Percentiles rank a stretch among this genome's conserved stretches.
Conservation (phyloP, 23 tunicate genomes). For the Halocynthia aurantium region DNA sequence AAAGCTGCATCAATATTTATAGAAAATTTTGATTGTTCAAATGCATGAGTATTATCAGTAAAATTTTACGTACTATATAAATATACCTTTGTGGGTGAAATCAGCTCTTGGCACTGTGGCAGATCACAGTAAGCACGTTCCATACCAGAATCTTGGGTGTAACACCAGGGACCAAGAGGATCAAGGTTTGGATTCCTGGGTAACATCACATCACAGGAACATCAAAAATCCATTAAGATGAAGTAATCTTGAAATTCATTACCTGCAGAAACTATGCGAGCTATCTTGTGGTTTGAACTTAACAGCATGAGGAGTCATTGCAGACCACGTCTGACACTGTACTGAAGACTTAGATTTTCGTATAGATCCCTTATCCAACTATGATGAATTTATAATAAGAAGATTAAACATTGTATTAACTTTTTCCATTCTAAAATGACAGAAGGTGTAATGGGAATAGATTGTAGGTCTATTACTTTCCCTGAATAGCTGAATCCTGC, state of each 20-base stretch:
- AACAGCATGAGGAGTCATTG: conserved; percentile 44
- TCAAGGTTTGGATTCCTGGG: conserved; percentile 79
- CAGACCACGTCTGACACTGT: conserved; percentile 59
- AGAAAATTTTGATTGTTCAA: neutral
- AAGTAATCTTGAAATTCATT: neutral
- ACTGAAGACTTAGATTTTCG: neutral
- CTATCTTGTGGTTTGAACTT: conserved; percentile 25
- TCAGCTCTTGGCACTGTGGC: conserved; percentile 43
- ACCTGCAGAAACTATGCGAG: conserved; percentile 71
- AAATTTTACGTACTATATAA: neutral
- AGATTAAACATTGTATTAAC: no score
- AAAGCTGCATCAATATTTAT: neutral
- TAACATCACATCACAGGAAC: neutral
- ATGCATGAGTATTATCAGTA: neutral
- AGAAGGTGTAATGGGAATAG: neutral
- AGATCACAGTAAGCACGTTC: conserved; percentile 64
- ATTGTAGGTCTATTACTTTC: neutral
- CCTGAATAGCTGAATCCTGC: conserved; percentile 67
- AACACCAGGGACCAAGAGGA: conserved; percentile 86
- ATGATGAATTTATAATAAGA: neutral
- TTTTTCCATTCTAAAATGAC: no score
- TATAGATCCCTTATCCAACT: neutral
- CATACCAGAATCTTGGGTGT: conserved; percentile 29
- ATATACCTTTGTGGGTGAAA: conserved; percentile 18
- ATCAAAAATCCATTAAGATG: neutral